Percentiles rank a stretch among this genome's conserved stretches.
These are phyloP conservation scores for Andrena dorsata DNA, from an alignment of 2,888 invertebrate species.

Conservation along the genomic window DNA sequence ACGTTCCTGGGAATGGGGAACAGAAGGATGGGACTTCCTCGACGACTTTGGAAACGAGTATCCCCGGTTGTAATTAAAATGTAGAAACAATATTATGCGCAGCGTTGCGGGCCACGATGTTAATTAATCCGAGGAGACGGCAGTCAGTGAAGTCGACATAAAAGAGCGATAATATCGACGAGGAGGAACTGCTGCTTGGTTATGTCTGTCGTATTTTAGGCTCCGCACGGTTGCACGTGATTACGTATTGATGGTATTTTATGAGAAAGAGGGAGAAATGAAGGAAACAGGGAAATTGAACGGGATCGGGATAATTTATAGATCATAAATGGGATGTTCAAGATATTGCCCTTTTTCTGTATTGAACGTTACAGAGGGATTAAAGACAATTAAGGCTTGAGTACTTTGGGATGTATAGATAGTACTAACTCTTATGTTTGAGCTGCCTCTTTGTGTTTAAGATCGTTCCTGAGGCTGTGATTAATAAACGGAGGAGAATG, in stretches of 20 bases:
- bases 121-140: conserved; percentile 49
- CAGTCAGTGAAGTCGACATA: conserved; percentile 21
- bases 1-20: background rate
- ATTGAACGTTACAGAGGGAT: no score
- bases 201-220: conserved; percentile 34
- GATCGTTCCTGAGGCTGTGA: background rate
- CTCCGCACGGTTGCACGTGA: conserved; percentile 8
- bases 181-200: conserved; percentile 17
- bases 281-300: no score
- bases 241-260: no score
- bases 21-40: background rate
- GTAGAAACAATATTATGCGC: conserved; percentile 42
- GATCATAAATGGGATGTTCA: no score
- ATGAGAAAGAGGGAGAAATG: no score
- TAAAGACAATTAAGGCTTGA: no score
- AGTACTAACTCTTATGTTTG: no score
- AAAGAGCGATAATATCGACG: conserved; percentile 40
- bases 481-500: background rate
- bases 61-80: conserved; percentile 45
- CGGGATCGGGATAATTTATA: no score
- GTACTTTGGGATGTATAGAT: no score
- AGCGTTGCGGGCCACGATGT: conserved; percentile 23
- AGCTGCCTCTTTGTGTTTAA: background rate
- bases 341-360: no score
- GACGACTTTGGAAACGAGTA: conserved; percentile 6